Evolutionary conservation across 2,113 vertebrate species (phyloP), one percentile per base, ranked within the genome.

Genomic region (Neotoma lepida): DNA sequence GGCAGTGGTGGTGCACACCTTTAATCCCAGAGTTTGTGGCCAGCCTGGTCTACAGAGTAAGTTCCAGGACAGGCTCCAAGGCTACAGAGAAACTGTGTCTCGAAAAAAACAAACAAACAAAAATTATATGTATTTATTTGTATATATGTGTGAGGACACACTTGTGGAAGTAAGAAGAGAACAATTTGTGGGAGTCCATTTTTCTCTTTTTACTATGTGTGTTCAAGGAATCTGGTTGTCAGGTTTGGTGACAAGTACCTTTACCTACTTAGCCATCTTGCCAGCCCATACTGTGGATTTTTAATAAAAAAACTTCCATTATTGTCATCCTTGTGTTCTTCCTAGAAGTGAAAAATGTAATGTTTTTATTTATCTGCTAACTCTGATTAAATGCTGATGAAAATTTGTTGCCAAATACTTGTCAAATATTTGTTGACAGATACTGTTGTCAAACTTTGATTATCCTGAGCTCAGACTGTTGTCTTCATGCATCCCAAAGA

Each of bases 311-410:
- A 4, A 76, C 54, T 54, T 89, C 14, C 46, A 89, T 49, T 76
- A 58, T 89, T 80, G 35, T 85, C 28, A 80, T 68, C 13, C 2
- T 22, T 85, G 49, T 94, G 51, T 78, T 95, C 26, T 81, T 64
- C 9, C 63, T 86, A 71, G 46, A 28, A 24, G 26, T 90, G 74
- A 77, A 58, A 88, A 39, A 15, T 73, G 51, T 85, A 74, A 56
- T 58, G 13, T 84, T 64, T 66, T 76, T 86, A 81, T 91, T 71
- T 89, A 61, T 88, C 44, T 87, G 28, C 5, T 22, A 86, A 41
- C 39, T 89, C 58, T 95, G 17, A 70, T 51, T 92, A 90, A 58
- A 71, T 89, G n/a, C 14, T 86, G 73, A 28, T 63, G 56, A 89
- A 89, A 76, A 91, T 76, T 14, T 71, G 35, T 39, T 71, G n/a